phyloP scores from a whole-genome alignment of 92 coral and sea anemone species.

The Bergia puertoricense region DNA sequence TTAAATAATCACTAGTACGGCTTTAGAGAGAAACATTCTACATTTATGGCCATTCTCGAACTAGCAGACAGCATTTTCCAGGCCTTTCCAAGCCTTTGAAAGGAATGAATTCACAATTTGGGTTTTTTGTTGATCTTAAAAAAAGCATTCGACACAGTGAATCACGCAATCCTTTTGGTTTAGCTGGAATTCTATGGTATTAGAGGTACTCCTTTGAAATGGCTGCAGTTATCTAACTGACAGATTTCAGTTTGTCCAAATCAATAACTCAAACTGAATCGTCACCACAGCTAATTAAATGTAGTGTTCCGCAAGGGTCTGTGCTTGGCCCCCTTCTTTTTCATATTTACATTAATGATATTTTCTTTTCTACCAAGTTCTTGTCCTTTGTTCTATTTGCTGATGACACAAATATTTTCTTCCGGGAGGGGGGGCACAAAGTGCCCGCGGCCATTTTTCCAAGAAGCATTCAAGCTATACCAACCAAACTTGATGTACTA shows the following conservation, averaged over 20 bases:
- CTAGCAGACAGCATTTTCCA: slow-evolving; percentile 22
- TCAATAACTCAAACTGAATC: slow-evolving; percentile 13
- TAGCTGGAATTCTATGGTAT: slow-evolving; percentile 33
- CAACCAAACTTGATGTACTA: too few species aligned
- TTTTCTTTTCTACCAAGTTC: background rate
- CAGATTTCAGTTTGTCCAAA: slow-evolving; percentile 30
- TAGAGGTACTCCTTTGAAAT: slow-evolving; percentile 18
- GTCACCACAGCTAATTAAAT: background rate
- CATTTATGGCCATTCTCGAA: slow-evolving; percentile 7
- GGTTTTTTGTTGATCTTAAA: background rate
- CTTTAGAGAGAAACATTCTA: slow-evolving; percentile 15
- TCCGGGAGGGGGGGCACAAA: background rate
- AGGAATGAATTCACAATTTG: slow-evolving; percentile 10
- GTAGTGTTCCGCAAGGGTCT: slow-evolving; percentile 49
- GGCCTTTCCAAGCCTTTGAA: slow-evolving; percentile 17
- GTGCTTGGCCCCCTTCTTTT: slow-evolving; percentile 48
- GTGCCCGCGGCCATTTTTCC: too few species aligned
- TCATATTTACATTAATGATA: slow-evolving; percentile 35
- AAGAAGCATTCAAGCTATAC: too few species aligned
- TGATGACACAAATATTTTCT: slow-evolving; percentile 26
- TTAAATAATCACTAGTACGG: slow-evolving; percentile 4
- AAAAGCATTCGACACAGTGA: slow-evolving; percentile 30
- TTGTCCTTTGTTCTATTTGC: slow-evolving; percentile 21
- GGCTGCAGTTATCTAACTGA: slow-evolving; percentile 18
- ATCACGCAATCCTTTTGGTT: slow-evolving; percentile 7